Evolutionary conservation across 2,113 vertebrate genomes (phyloP).

Genomic region (Diglossa brunneiventris): DNA sequence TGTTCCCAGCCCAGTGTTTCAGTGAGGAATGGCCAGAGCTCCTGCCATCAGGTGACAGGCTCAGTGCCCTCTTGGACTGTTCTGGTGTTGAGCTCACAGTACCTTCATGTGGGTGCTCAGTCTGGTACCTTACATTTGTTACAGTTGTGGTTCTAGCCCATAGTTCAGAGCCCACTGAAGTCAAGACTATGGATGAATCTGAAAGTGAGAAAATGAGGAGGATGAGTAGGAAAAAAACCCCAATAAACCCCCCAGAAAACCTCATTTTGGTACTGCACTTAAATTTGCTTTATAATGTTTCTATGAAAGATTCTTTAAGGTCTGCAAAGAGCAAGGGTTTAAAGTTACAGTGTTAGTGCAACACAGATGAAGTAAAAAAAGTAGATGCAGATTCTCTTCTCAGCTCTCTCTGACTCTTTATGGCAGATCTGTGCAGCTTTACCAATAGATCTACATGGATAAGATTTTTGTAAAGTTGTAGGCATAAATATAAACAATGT

Average conservation of each 20-base stretch:
- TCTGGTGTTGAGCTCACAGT: neutral
- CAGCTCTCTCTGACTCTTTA: neutral
- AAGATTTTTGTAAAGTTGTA: neutral
- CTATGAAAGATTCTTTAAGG: neutral
- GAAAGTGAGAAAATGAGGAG: neutral
- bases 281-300: neutral
- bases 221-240: rapidly evolving
- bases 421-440: neutral
- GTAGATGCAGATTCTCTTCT: neutral
- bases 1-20: neutral
- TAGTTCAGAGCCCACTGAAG: neutral
- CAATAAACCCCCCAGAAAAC: rapidly evolving
- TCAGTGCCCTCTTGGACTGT: neutral
- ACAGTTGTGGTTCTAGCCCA: neutral
- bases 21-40: neutral
- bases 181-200: neutral
- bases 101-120: neutral
- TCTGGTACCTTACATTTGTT: neutral
- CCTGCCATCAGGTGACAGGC: neutral
- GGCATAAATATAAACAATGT: neutral
- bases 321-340: neutral
- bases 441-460: neutral
- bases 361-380: neutral
- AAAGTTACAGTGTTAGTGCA: neutral
- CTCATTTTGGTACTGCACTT: neutral